Evolutionary conservation across 1,140 invertebrate genomes (phyloP), one percentile per base, ranked within the genome.

Genomic region (Aethina tumida): DNA sequence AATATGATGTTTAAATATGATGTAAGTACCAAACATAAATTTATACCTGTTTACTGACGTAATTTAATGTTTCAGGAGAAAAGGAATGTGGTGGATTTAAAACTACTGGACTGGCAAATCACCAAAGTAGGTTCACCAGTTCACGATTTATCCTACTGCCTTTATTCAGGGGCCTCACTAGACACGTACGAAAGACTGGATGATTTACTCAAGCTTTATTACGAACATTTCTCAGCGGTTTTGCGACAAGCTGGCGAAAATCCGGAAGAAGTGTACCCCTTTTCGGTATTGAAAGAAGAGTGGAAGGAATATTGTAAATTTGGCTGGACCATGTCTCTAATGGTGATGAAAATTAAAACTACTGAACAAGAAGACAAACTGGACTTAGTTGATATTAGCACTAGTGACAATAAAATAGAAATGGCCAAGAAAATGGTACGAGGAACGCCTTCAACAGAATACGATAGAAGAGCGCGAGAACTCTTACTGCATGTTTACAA

Each of bases 101-200:
- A 27, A 21, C 16, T 45, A 4, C 43, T 75, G 8, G 74, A 77
- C 41, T 70, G 67, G 55, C 74, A 76, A 50, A 46, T 73, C 5
- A 53, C 61, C 4, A 58, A 67, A 12, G 64, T 67, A 33, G 62
- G 63, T 2, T 73, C 73, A 2, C 74, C 74, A 4, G 62, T 69
- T 2, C 62, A 61, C 0, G 74, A 76, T 43, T 45, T 77, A 31
- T 58, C 61, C 0, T 72, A 74, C 43, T 71, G 66, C 33, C 54
- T 77, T 4, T 74, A 66, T 41, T 64, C 63, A 45, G 66, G 64
- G 33, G 66, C 68, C 1, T 64, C 69, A 6, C 45, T 60, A 29
- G 46, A 62, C 8, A 33, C 38, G 5, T 10, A 47, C 10, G 10
- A 39, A n/a, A 24, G 50, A 18, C 33, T 50, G 3, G 33, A 47